Conservation (phyloP, 2,888 invertebrate species). For the Biston betularia region DNA sequence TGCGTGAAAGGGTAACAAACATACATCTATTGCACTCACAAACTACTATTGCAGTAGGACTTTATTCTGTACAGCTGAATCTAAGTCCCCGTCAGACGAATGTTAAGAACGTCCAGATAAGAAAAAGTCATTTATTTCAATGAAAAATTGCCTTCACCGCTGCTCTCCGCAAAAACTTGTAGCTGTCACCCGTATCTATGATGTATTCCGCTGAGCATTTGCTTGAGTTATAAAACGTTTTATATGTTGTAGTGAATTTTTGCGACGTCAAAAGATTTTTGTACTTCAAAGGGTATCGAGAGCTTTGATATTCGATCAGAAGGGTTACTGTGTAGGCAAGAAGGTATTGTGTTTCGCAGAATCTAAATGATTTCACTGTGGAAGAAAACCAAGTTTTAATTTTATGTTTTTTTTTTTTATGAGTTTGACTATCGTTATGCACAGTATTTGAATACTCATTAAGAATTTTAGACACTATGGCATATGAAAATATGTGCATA, state of each 20-base stretch:
- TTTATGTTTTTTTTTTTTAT: neutral
- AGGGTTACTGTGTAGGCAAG: conserved; percentile 23
- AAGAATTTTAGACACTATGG: too few relatives aligned
- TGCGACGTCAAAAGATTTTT: conserved; percentile 40
- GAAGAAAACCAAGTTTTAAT: neutral
- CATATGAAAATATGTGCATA: too few relatives aligned
- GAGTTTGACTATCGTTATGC: neutral
- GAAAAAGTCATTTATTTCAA: conserved; percentile 65
- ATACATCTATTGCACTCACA: too few relatives aligned
- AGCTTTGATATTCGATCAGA: conserved; percentile 35
- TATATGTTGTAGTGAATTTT: conserved; percentile 42
- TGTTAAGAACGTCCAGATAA: conserved; percentile 59
- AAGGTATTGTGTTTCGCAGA: conserved; percentile 20
- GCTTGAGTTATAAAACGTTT: conserved; percentile 51
- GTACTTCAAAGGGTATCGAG: conserved; percentile 31
- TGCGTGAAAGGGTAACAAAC: too few relatives aligned
- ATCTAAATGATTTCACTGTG: conserved; percentile 1
- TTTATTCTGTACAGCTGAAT: conserved; percentile 39
- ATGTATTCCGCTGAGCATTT: conserved; percentile 51
- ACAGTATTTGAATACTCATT: too few relatives aligned
- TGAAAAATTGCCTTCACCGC: conserved; percentile 63
- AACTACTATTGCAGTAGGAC: too few relatives aligned
- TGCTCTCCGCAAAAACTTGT: conserved; percentile 50
- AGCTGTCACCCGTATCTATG: conserved; percentile 48
- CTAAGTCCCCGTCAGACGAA: conserved; percentile 40